Conservation (phyloP, 2,888 invertebrate species). For the Rotaria magnacalcarata region DNA sequence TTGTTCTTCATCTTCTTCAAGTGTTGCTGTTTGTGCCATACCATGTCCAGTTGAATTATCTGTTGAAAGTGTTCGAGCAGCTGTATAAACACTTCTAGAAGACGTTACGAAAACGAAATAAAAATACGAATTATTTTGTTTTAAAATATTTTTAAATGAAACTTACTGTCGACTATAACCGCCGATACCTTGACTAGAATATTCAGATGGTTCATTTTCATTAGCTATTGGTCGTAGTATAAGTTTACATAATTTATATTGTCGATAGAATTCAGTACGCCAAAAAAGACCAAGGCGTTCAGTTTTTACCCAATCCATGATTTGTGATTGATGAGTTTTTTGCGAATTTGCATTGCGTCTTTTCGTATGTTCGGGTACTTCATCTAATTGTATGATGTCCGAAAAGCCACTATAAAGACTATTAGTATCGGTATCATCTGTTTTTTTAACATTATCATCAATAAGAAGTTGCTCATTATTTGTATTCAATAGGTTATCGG, state of each 20-base stretch:
- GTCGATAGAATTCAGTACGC: conserved; percentile 53
- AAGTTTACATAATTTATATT: conserved; percentile 58
- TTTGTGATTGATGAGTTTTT: conserved; percentile 46
- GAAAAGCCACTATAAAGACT: conserved; percentile 32
- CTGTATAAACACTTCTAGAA: conserved; percentile 2
- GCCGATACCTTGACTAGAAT: conserved; percentile 45
- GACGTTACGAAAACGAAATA: not conserved
- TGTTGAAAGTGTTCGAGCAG: conserved; percentile 17
- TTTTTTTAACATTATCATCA: not conserved
- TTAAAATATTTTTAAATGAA: not conserved
- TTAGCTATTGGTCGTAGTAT: conserved; percentile 53
- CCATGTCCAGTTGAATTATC: not conserved
- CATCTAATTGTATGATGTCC: conserved; percentile 51
- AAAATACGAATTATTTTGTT: not conserved
- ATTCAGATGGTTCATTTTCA: conserved; percentile 34
- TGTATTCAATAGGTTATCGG: not conserved
- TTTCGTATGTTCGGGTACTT: conserved; percentile 53
- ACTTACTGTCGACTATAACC: conserved; percentile 44
- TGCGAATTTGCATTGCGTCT: conserved; percentile 43
- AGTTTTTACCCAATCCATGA: conserved; percentile 54
- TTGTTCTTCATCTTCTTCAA: conserved; percentile 30
- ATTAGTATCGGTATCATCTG: not conserved
- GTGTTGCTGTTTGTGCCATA: not conserved
- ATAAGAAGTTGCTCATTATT: not conserved
- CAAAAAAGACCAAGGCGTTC: conserved; percentile 56